A percentile compares a stretch with the other conserved stretches of the same genome.
These are phyloP conservation scores for Strongylocentrotus purpuratus DNA, from an alignment of 35 echinoderm and acorn worm genomes.

Conservation along the genomic window DNA sequence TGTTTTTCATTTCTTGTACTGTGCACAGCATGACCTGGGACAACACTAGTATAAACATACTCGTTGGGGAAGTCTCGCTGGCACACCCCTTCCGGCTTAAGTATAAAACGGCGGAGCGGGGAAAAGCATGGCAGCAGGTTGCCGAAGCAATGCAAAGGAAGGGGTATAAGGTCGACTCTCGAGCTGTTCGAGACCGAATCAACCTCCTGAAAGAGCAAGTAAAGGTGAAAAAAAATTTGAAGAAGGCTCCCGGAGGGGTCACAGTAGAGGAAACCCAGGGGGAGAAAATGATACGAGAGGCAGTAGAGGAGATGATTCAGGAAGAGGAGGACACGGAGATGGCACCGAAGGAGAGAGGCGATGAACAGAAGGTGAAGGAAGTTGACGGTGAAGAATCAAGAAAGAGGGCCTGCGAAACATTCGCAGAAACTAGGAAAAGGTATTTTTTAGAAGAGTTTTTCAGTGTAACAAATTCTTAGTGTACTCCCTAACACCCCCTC, in stretches of 20 bases:
- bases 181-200: constrained; percentile 15
- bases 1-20: background rate
- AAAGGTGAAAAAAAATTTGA: constrained; percentile 46
- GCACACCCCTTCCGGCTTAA: constrained; percentile 1
- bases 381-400: constrained; percentile 19
- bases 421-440: constrained; percentile 56
- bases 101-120: constrained; percentile 20
- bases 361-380: constrained; percentile 54
- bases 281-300: constrained; percentile 39
- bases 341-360: constrained; percentile 45
- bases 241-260: constrained; percentile 45
- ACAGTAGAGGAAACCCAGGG: constrained; percentile 42
- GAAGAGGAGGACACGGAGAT: constrained; percentile 44
- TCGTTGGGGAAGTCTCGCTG: constrained; percentile 40
- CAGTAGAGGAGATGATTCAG: constrained; percentile 20
- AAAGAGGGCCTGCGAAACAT: constrained; percentile 46
- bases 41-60: constrained; percentile 13
- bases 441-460: background rate
- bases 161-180: constrained; percentile 35
- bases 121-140: constrained; percentile 45
- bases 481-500: background rate
- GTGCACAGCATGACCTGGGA: constrained; percentile 52
- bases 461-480: background rate
- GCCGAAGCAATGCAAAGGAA: constrained; percentile 21
- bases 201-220: constrained; percentile 22